Evolutionary conservation across 1,140 invertebrate genomes (phyloP).

Genomic region (Paraescarpia echinospica): DNA sequence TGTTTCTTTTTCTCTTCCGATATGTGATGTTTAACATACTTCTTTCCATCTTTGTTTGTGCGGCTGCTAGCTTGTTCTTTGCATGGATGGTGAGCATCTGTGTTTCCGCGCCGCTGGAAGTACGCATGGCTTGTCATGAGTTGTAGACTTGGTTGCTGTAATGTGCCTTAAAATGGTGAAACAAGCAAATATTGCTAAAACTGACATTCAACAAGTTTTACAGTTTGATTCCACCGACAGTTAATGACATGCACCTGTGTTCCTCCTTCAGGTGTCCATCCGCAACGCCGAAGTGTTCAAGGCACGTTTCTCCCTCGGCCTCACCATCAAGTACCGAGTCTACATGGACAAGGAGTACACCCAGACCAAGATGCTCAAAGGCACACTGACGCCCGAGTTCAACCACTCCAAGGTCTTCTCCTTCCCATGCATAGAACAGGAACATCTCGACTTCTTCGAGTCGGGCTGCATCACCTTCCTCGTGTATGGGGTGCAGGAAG

Average conservation of each 20-base stretch:
- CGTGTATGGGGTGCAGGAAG: slow-evolving; percentile 55
- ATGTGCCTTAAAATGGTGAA: too few relatives aligned
- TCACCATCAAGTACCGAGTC: slow-evolving; percentile 50
- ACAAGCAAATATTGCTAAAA: too few relatives aligned
- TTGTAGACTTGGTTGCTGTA: too few relatives aligned
- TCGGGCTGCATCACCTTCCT: slow-evolving; percentile 53
- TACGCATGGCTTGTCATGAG: too few relatives aligned
- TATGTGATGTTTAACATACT: too few relatives aligned
- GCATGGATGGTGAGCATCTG: too few relatives aligned
- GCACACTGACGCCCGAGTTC: slow-evolving; percentile 49
- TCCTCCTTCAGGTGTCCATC: slow-evolving; percentile 39
- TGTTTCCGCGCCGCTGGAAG: too few relatives aligned
- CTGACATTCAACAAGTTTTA: too few relatives aligned
- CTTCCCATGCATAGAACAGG: slow-evolving; percentile 42
- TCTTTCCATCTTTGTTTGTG: too few relatives aligned
- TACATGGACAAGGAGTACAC: slow-evolving; percentile 43
- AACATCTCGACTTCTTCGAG: slow-evolving; percentile 56
- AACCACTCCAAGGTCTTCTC: slow-evolving; percentile 48
- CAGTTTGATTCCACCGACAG: too few relatives aligned
- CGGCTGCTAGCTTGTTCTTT: too few relatives aligned
- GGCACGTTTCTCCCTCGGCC: slow-evolving; percentile 50
- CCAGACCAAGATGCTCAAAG: slow-evolving; percentile 47
- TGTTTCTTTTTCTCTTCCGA: too few relatives aligned
- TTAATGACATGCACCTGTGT: not conserved
- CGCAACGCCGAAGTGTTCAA: slow-evolving; percentile 48